Evolutionary conservation across 2,113 vertebrate species (phyloP).

Genomic region (Sula dactylatra): DNA sequence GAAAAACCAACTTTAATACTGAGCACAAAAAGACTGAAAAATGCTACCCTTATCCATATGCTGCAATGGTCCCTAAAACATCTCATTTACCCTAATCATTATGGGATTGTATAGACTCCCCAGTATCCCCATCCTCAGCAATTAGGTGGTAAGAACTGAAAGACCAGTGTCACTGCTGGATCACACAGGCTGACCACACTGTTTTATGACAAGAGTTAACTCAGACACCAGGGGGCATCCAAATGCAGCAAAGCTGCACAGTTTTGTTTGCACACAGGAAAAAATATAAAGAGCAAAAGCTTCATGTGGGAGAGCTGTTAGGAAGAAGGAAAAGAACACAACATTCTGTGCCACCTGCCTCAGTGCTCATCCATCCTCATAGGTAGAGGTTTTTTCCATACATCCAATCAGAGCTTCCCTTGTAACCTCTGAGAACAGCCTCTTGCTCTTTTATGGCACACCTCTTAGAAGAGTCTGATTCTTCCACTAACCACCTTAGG

Average conservation of each 20-base stretch:
- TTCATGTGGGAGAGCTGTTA: background rate
- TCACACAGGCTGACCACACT: background rate
- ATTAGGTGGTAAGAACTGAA: background rate
- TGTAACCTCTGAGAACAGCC: background rate
- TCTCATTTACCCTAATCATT: background rate
- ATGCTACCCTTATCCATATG: background rate
- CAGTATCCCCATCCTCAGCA: background rate
- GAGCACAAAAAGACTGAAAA: background rate
- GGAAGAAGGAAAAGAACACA: background rate
- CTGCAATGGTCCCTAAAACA: background rate
- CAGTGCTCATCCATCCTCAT: background rate
- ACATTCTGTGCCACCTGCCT: background rate
- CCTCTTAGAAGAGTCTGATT: background rate
- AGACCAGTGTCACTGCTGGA: background rate
- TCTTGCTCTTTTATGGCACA: background rate
- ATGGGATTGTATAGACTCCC: background rate
- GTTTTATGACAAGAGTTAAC: background rate
- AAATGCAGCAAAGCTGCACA: background rate
- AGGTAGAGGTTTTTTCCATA: background rate
- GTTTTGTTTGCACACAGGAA: background rate
- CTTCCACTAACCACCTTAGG: background rate
- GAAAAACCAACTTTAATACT: background rate
- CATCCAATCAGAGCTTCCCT: background rate
- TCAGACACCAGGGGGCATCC: slow-evolving; percentile 18
- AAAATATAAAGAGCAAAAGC: background rate